phyloP scores from a whole-genome alignment of 2,113 vertebrate species.

The Ailuropoda melanoleuca region DNA sequence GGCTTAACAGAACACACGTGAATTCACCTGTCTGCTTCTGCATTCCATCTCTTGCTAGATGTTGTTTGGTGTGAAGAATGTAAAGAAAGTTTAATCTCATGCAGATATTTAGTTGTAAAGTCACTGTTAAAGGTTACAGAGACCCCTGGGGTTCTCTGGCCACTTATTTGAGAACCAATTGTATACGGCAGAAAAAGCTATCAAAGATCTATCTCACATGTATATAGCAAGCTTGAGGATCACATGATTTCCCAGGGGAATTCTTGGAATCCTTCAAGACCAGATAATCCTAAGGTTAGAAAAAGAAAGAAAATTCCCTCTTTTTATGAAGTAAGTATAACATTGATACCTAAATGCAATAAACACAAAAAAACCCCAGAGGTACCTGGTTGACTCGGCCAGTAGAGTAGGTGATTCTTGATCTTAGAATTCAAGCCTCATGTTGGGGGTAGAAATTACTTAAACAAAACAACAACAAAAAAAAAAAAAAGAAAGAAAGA shows the following conservation, averaged over 20 bases:
- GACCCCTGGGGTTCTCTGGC: background rate
- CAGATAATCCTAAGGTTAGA: background rate
- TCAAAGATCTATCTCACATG: background rate
- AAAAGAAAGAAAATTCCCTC: no score
- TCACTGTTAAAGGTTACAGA: background rate
- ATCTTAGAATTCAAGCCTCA: background rate
- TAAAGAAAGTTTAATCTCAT: background rate
- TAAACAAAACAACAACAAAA: background rate
- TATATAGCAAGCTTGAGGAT: no score
- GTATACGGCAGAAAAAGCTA: background rate
- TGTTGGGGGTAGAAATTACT: background rate
- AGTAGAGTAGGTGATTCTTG: no score
- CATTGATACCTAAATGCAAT: no score
- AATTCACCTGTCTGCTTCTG: no score
- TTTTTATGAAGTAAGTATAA: no score
- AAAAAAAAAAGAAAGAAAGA: no score
- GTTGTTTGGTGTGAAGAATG: background rate
- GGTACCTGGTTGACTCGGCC: no score
- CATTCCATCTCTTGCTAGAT: background rate
- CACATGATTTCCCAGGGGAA: no score
- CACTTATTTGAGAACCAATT: background rate
- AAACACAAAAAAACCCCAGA: no score
- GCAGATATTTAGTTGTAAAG: background rate
- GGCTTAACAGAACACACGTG: no score
- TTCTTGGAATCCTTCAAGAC: background rate